Evolutionary conservation across 2,113 vertebrate species (phyloP).

Genomic region (Hypocryptadius cinnamomeus): DNA sequence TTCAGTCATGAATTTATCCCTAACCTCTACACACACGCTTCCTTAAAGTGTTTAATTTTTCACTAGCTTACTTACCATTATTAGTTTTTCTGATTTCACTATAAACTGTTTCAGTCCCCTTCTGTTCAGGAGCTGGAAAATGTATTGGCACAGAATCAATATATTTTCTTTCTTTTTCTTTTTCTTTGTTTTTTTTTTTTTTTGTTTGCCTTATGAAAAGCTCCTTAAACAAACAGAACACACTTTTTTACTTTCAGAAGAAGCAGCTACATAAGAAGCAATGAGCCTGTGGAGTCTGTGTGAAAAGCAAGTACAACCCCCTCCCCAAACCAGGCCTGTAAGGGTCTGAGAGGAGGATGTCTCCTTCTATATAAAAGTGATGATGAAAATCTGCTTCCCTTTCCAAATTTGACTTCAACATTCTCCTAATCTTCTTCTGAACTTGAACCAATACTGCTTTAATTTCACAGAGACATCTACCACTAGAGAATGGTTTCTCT

Average conservation of each 20-base stretch:
- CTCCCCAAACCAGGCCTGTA: not conserved
- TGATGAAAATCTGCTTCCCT: not conserved
- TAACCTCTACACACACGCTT: not conserved
- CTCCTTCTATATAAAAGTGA: not conserved
- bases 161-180: not conserved
- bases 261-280: not conserved
- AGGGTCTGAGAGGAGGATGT: not conserved
- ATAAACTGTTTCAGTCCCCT: constrained; percentile 75
- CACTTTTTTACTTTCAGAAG: not conserved
- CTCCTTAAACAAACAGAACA: constrained; percentile 36
- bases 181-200: not conserved
- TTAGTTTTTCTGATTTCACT: constrained; percentile 75
- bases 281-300: not conserved
- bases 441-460: not conserved
- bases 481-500: not conserved
- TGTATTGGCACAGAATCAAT: constrained; percentile 61
- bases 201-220: not conserved
- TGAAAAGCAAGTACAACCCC: not conserved
- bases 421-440: not conserved
- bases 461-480: not conserved
- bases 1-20: not conserved
- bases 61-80: constrained; percentile 68
- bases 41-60: constrained; percentile 12
- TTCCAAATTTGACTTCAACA: not conserved
- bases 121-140: constrained; percentile 73